phyloP scores from a whole-genome alignment of 2,888 invertebrate genomes.

The Heliconius ethilla region DNA sequence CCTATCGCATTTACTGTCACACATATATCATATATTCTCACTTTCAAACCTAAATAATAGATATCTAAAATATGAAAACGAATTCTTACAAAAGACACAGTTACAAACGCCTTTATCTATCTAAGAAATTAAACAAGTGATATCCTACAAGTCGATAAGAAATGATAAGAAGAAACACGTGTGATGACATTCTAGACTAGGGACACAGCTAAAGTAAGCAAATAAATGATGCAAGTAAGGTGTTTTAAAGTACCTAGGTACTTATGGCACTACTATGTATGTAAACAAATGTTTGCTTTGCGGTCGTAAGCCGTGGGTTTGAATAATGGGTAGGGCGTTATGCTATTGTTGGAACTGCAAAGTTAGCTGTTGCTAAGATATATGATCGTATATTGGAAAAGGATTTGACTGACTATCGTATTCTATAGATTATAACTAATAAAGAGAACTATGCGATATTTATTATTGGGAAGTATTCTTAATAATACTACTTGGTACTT shows the following conservation, averaged over 20 bases:
- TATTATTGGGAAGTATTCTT: not conserved
- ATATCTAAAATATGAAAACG: not conserved
- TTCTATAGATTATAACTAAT: too few species aligned
- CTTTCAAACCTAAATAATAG: not conserved
- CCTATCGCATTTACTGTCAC: too few species aligned
- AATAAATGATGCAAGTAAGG: not conserved
- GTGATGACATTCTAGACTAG: slow-evolving; percentile 12
- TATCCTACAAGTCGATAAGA: slow-evolving; percentile 9
- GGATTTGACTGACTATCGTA: too few species aligned
- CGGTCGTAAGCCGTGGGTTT: slow-evolving; percentile 6
- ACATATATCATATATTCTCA: not conserved
- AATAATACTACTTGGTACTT: too few species aligned
- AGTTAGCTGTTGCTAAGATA: not conserved
- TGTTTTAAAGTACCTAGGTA: not conserved
- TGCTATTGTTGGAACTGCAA: not conserved
- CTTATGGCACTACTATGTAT: not conserved
- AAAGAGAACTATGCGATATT: not conserved
- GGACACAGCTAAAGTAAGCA: not conserved
- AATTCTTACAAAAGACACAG: not conserved
- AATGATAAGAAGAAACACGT: not conserved
- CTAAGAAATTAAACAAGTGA: slow-evolving; percentile 19
- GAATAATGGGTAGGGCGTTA: not conserved
- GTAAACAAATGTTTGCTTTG: slow-evolving; percentile 5
- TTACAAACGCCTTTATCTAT: slow-evolving; percentile 9
- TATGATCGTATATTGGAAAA: not conserved